Evolutionary conservation across 2,113 vertebrate genomes (phyloP).

Genomic region (Myxocyprinus asiaticus): DNA sequence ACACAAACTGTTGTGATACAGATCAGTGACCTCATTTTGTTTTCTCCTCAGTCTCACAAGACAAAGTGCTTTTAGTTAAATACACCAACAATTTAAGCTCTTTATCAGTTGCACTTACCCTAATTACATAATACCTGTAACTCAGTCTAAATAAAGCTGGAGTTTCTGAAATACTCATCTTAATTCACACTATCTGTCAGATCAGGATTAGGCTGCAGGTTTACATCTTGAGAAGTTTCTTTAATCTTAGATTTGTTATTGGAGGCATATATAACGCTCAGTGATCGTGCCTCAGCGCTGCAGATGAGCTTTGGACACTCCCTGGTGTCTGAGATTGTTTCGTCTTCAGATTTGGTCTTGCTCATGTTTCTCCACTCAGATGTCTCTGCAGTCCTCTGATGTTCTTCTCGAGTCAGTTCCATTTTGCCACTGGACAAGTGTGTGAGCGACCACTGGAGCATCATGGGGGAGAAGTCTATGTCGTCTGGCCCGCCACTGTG

Average conservation of each 20-base stretch:
- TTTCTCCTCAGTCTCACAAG: no score
- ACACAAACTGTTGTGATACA: no score
- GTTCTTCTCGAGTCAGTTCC: background rate
- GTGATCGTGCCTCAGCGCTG: background rate
- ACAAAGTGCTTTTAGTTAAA: background rate
- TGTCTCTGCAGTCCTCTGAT: no score
- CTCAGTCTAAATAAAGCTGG: background rate
- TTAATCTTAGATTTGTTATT: background rate
- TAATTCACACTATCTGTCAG: background rate
- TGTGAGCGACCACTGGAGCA: background rate
- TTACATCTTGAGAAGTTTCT: constrained; percentile 11
- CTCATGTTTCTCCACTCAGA: background rate
- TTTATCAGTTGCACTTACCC: constrained; percentile 47
- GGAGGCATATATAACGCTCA: constrained; percentile 21
- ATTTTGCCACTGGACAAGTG: background rate
- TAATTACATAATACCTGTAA: constrained; percentile 40
- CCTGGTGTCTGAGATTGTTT: no score
- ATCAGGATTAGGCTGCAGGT: constrained; percentile 40
- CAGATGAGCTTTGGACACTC: no score
- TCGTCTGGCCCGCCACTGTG: constrained; percentile 58
- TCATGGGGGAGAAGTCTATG: constrained; percentile 53
- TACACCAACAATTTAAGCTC: constrained; percentile 34
- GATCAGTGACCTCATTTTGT: no score
- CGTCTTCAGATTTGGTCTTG: no score
- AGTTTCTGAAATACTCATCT: constrained; percentile 2